Evolutionary conservation across 92 coral and sea anemone species (phyloP).

Genomic region (Muricea muricata): DNA sequence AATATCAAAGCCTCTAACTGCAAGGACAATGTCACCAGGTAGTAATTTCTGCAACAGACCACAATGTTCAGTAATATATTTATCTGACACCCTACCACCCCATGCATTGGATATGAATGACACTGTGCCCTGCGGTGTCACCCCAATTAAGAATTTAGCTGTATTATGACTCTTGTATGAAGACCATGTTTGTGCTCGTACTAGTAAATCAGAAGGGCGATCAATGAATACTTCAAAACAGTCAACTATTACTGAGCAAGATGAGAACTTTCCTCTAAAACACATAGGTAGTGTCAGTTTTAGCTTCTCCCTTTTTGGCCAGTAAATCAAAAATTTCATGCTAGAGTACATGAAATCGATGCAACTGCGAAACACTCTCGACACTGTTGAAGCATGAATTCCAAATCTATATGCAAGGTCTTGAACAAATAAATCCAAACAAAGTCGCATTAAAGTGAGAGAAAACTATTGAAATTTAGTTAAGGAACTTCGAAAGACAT

Average conservation of each 20-base stretch:
- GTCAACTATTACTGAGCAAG: conserved; percentile 72
- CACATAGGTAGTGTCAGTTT: conserved; percentile 63
- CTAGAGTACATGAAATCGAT: conserved; percentile 47
- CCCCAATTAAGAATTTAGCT: conserved; percentile 37
- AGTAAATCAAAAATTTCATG: conserved; percentile 14
- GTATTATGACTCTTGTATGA: conserved; percentile 46
- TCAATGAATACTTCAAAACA: conserved; percentile 76
- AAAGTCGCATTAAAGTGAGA: conserved; percentile 55
- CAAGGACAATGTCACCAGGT: conserved; percentile 71
- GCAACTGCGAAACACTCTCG: conserved; percentile 70
- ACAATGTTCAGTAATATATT: conserved; percentile 70
- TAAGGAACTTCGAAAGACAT: conserved; percentile 1
- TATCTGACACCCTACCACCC: conserved; percentile 75
- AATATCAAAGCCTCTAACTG: conserved; percentile 61
- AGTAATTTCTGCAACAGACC: conserved; percentile 63
- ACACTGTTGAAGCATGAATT: conserved; percentile 65
- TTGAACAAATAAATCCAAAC: conserved; percentile 61
- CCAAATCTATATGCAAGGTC: conserved; percentile 51
- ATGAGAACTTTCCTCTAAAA: conserved; percentile 56
- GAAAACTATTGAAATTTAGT: conserved; percentile 50
- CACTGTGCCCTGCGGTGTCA: conserved; percentile 74
- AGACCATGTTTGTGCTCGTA: conserved; percentile 43
- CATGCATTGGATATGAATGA: conserved; percentile 68
- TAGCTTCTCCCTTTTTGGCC: conserved; percentile 73
- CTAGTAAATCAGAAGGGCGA: conserved; percentile 40